Percentiles rank a stretch among this genome's conserved stretches.
These are phyloP conservation scores for Apodemus agrarius DNA, from an alignment of 2,797 vertebrate species.

Conservation along the genomic window DNA sequence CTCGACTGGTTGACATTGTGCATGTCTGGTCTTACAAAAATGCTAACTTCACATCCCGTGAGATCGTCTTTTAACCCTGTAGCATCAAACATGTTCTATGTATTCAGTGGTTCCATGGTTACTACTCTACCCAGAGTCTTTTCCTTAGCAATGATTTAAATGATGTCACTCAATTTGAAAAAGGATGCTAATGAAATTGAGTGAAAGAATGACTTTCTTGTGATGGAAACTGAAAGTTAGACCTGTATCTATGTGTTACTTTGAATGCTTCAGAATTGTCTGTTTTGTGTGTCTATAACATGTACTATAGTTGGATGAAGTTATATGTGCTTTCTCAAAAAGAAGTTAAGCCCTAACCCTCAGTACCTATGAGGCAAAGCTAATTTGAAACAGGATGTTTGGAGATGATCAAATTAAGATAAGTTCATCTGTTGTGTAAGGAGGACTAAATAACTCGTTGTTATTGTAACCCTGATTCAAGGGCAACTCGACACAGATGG, in stretches of 20 bases:
- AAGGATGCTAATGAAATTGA: not conserved
- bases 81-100: not conserved
- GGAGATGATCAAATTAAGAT: not conserved
- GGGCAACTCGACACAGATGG: not conserved
- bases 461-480: not conserved
- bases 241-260: not conserved
- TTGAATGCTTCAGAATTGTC: not conserved
- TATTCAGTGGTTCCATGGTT: not conserved
- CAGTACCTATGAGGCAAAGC: not conserved
- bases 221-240: not conserved
- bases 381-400: not conserved
- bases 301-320: not conserved
- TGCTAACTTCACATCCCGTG: not conserved
- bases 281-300: not conserved
- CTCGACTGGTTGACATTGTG: conserved; percentile 59
- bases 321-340: not conserved
- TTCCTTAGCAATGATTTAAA: not conserved
- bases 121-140: not conserved
- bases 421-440: not conserved
- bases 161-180: not conserved
- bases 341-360: not conserved
- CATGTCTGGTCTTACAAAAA: conserved; percentile 49
- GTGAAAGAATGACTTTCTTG: not conserved
- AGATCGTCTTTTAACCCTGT: conserved; percentile 4
- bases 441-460: not conserved